Evolutionary conservation across 92 coral and sea anemone genomes (phyloP).

Genomic region (Epizoanthus illoricatus): DNA sequence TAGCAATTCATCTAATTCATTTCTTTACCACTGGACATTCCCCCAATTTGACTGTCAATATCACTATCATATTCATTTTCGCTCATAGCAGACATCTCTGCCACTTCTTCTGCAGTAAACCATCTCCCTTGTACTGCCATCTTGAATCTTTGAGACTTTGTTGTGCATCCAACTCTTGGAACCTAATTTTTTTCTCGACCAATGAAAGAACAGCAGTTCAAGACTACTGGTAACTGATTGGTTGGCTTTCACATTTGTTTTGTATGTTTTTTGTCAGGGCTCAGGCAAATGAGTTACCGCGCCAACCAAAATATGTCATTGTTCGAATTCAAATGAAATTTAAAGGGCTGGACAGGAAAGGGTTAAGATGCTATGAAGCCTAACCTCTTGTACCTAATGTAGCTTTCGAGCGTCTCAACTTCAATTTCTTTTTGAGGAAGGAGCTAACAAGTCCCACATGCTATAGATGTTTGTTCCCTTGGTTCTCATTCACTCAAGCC

Average conservation of each 20-base stretch:
- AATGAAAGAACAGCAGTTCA: background rate
- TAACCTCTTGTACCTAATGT: no score
- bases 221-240: background rate
- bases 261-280: background rate
- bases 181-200: background rate
- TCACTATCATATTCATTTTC: conserved; percentile 1
- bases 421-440: no score
- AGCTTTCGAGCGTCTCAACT: no score
- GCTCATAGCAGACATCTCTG: background rate
- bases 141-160: conserved; percentile 3
- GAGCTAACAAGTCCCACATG: no score
- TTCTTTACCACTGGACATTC: conserved; percentile 24
- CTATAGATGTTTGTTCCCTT: no score
- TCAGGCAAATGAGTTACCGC: background rate
- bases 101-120: conserved; percentile 7
- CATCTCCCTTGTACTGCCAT: conserved; percentile 6
- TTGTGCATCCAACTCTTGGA: background rate
- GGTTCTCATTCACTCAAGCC: no score
- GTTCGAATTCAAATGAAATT: no score
- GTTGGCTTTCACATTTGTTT: conserved; percentile 4
- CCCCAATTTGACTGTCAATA: conserved; percentile 7
- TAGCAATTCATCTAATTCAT: conserved; percentile 17
- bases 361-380: no score
- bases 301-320: background rate
- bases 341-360: no score